Evolutionary conservation across 2,113 vertebrate species (phyloP).

Genomic region (Heterocephalus glaber): DNA sequence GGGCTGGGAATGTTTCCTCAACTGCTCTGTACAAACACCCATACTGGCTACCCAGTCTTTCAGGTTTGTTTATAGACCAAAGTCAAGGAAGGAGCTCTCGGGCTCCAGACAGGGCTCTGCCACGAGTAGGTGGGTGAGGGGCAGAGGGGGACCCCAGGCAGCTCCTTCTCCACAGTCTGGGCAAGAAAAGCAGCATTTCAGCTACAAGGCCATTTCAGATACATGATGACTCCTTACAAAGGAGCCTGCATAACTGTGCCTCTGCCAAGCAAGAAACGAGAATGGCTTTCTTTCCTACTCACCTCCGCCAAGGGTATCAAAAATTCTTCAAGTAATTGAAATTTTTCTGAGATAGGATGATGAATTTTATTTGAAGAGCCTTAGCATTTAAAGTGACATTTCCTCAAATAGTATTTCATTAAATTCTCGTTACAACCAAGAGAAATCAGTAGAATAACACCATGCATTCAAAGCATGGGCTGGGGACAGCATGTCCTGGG

Average conservation of each 20-base stretch:
- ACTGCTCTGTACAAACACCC: slow-evolving; percentile 75
- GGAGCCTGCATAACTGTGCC: neutral
- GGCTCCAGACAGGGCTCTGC: neutral
- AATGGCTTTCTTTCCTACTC: neutral
- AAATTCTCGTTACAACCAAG: neutral
- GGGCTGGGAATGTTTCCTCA: slow-evolving; percentile 76
- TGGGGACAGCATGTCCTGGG: no score
- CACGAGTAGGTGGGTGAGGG: neutral
- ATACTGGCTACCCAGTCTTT: slow-evolving; percentile 56
- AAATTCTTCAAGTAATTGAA: neutral
- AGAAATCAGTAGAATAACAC: neutral
- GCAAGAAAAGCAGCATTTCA: slow-evolving; percentile 28
- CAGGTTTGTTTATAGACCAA: slow-evolving; percentile 60
- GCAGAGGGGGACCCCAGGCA: slow-evolving; percentile 2
- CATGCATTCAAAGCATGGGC: neutral
- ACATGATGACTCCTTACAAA: slow-evolving; percentile 3
- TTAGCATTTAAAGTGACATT: neutral
- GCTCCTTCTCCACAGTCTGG: neutral
- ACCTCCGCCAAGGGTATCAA: neutral
- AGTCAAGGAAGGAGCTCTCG: slow-evolving; percentile 69
- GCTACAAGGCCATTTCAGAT: slow-evolving; percentile 8
- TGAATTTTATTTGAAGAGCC: neutral
- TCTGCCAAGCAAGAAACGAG: neutral
- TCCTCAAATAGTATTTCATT: slow-evolving; percentile 3
- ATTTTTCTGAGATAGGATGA: neutral